phyloP scores from a whole-genome alignment of 1,140 invertebrate species.

The Atta texana region DNA sequence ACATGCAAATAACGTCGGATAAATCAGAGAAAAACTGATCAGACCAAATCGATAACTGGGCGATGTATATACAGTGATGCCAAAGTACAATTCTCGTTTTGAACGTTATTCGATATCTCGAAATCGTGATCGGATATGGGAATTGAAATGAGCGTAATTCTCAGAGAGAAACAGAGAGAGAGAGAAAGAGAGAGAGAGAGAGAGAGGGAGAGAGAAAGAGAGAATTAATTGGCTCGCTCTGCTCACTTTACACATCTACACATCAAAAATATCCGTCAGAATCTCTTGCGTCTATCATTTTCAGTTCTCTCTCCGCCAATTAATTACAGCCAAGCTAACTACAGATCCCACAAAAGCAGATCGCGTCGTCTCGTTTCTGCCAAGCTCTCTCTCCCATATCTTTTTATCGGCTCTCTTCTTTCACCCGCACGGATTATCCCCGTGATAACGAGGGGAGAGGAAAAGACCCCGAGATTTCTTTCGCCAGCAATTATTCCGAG shows the following conservation, averaged over 20 bases:
- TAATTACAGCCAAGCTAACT: conserved; percentile 67
- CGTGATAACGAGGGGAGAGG: conserved; percentile 8
- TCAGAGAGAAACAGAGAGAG: not conserved
- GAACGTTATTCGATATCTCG: conserved; percentile 23
- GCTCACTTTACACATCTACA: conserved; percentile 15
- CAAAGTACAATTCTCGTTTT: conserved; percentile 3
- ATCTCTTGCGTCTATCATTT: conserved; percentile 63
- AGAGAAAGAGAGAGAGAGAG: not conserved
- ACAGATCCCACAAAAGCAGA: conserved; percentile 65
- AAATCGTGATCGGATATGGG: not conserved
- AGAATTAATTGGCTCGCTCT: conserved; percentile 33
- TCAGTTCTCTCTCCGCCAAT: conserved; percentile 65
- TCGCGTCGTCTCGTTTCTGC: conserved; percentile 47
- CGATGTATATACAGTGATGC: not conserved
- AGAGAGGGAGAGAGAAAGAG: conserved; percentile 2
- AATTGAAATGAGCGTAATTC: conserved; percentile 11
- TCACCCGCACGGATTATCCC: conserved; percentile 65
- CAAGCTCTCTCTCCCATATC: conserved; percentile 6
- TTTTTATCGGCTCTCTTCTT: conserved; percentile 29
- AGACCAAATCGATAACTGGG: conserved; percentile 13
- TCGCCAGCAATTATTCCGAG: conserved; percentile 67
- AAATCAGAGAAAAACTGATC: conserved; percentile 17
- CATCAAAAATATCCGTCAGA: conserved; percentile 18
- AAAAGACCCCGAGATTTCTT: conserved; percentile 47
- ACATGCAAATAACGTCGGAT: not conserved